A percentile compares a stretch with the other conserved stretches of the same genome.
phyloP scores from a whole-genome alignment of 2,113 vertebrate genomes.

The Calcarius ornatus region DNA sequence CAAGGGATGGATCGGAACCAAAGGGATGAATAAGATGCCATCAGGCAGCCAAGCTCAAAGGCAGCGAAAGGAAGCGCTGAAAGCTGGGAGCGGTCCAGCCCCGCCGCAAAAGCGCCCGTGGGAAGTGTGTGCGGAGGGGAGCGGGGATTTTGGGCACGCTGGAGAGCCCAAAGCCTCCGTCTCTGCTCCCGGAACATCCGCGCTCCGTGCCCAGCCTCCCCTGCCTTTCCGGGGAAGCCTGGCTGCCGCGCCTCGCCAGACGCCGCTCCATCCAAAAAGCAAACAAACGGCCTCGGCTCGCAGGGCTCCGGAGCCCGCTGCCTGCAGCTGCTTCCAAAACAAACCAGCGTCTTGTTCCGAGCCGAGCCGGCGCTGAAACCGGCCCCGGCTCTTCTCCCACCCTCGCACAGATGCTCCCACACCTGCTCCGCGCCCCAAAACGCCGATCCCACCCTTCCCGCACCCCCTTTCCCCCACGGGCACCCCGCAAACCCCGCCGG shows the following conservation, averaged over 20 bases:
- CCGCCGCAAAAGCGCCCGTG: not conserved
- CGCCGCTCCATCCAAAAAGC: constrained; percentile 26
- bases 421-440: constrained; percentile 36
- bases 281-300: constrained; percentile 52
- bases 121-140: not conserved
- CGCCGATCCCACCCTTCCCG: not conserved
- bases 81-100: not conserved
- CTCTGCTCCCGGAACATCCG: not conserved
- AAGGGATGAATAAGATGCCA: not conserved
- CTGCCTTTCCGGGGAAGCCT: constrained; percentile 13
- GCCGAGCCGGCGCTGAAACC: not conserved
- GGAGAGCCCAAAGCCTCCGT: not conserved
- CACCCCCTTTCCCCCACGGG: not conserved
- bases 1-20: not conserved
- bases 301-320: constrained; percentile 8
- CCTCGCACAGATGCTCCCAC: constrained; percentile 23
- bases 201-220: constrained; percentile 38
- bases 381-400: not conserved
- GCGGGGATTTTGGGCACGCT: not conserved
- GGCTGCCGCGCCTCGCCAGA: constrained; percentile 38
- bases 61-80: not conserved
- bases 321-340: constrained; percentile 50
- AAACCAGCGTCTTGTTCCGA: constrained; percentile 15
- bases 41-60: not conserved
- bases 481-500: not conserved